phyloP scores from a whole-genome alignment of 2,888 invertebrate genomes.

The Dugesia japonica region DNA sequence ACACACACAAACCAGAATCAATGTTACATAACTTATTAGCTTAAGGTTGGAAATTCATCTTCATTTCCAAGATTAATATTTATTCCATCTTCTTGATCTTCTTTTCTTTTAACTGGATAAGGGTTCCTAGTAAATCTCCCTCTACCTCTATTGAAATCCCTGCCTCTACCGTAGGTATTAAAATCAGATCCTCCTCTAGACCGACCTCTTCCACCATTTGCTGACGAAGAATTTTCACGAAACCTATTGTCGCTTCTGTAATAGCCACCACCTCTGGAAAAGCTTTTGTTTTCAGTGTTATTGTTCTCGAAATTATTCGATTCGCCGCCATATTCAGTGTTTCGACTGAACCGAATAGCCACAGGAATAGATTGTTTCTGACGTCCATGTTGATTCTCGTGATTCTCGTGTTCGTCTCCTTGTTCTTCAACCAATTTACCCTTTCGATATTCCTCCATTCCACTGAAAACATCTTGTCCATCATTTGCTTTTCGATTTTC shows the following conservation, averaged over 20 bases:
- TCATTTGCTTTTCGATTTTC: background rate
- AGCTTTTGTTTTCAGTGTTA: background rate
- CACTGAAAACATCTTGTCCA: slow-evolving; percentile 13
- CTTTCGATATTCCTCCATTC: slow-evolving; percentile 14
- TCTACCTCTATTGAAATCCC: slow-evolving; percentile 1
- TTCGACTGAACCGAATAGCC: background rate
- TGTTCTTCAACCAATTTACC: background rate
- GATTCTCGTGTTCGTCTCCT: background rate
- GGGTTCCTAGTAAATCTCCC: background rate
- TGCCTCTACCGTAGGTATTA: background rate
- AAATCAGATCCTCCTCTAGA: background rate
- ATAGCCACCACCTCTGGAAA: background rate
- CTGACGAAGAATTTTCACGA: background rate
- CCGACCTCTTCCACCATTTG: background rate
- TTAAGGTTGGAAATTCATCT: slow-evolving; percentile 6
- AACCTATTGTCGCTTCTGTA: background rate
- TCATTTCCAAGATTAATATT: slow-evolving; percentile 13
- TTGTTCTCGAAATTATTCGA: background rate
- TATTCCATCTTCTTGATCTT: background rate
- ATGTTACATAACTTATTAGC: too few relatives aligned
- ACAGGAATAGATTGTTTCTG: background rate
- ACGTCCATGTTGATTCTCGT: background rate
- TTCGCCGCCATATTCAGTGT: background rate
- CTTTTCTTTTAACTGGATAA: background rate
- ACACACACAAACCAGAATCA: too few relatives aligned